Evolutionary conservation across 2,113 vertebrate species (phyloP), one percentile per base, ranked within the genome.

Genomic region (Numenius arquata): DNA sequence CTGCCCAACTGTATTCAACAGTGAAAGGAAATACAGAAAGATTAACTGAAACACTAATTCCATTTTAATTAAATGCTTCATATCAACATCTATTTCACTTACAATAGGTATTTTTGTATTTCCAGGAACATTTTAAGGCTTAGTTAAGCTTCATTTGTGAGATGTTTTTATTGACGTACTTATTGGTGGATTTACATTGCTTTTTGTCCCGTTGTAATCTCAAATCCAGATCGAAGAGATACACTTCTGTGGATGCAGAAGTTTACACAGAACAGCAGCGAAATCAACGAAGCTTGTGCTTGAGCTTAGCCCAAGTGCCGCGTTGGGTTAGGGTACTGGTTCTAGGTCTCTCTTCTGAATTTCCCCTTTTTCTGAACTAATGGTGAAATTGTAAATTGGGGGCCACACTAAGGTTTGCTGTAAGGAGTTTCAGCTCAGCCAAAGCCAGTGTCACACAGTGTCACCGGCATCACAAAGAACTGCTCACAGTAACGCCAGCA

Each of bases 11-110:
- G 0, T 26, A 8, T 73, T 68, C 77, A 91, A 55, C n/a, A 79
- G 18, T 0, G 1, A 63, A 68, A 95, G 50, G 90, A 97, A 97
- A 97, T 93, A 80, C 81, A 85, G 79, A 58, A 95, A 97, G 95
- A 95, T 96, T 97, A 59, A 26, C 78, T 90, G 91, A 97, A 97
- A 96, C 91, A 73, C 81, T 83, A 97, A 97, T 65, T 93, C 77
- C 53, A 34, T 94, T 96, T 91, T 95, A 88, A 96, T 90, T 91
- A 85, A 97, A 85, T 80, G 43, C 34, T 87, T 93, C 92, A 41
- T 89, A 77, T 71, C 72, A 88, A 71, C 56, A 95, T 77, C 56
- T 93, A 79, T 48, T 84, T 93, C 71, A 84, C 55, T 91, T 90
- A 92, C 74, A 96, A 85, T 72, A 88, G 59, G 47, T 15, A 36